These are phyloP conservation scores for Cololabis saira DNA, from an alignment of 2,113 vertebrate species.

Conservation along the genomic window DNA sequence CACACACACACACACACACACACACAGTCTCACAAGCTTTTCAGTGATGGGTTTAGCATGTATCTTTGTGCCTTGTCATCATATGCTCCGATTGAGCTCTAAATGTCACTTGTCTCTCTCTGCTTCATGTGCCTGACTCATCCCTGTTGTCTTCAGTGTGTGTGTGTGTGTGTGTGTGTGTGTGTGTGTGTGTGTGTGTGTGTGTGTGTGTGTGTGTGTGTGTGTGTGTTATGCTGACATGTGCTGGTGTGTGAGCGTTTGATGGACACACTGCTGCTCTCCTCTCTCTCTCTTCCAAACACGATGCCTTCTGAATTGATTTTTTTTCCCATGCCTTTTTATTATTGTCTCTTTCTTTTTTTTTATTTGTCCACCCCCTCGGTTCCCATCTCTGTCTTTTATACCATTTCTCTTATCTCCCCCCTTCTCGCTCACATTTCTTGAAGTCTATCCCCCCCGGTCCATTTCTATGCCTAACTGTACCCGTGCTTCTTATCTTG, in stretches of 20 bases:
- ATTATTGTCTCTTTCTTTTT: conserved; percentile 65
- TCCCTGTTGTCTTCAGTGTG: conserved; percentile 49
- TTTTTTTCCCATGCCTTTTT: conserved; percentile 66
- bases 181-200: conserved; percentile 34
- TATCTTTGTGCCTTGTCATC: conserved; percentile 62
- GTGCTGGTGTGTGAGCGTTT: conserved; percentile 32
- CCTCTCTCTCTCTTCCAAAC: conserved; percentile 46
- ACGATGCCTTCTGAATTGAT: conserved; percentile 64
- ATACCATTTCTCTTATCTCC: conserved; percentile 66
- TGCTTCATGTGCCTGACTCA: conserved; percentile 63
- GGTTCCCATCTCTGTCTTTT: conserved; percentile 41
- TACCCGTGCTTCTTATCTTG: conserved; percentile 73
- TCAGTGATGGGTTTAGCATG: conserved; percentile 35
- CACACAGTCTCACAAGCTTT: conserved; percentile 34
- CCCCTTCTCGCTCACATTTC: conserved; percentile 54
- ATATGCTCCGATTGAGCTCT: conserved; percentile 57
- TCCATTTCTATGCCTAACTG: conserved; percentile 71
- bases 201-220: conserved; percentile 38
- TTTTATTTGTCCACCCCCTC: conserved; percentile 34
- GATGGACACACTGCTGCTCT: conserved; percentile 48
- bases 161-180: conserved; percentile 29
- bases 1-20: background rate
- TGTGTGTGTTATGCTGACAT: conserved; percentile 38
- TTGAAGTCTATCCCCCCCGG: conserved; percentile 65
- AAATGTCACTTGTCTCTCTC: conserved; percentile 71